Conservation (phyloP, 2,888 invertebrate species). For the Nephrocerus scutellatus region DNA sequence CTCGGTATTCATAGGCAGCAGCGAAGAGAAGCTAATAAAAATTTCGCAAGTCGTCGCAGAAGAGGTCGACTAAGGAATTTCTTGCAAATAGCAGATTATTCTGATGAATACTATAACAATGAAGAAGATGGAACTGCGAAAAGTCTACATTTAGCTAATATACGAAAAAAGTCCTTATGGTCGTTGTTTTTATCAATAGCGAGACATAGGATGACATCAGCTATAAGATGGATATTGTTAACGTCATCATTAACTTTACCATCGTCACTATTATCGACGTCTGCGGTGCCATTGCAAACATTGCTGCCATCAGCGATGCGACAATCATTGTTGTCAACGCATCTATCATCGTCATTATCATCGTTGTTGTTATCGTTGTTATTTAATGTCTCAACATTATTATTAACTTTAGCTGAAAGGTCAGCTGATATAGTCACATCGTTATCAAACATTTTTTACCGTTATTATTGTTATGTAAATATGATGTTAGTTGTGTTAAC, state of each 20-base stretch:
- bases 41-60: constrained; percentile 44
- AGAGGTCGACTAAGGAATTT: constrained; percentile 47
- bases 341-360: constrained; percentile 29
- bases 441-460: constrained; percentile 28
- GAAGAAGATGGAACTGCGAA: background rate
- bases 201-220: too few species aligned
- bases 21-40: constrained; percentile 18
- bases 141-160: background rate
- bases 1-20: constrained; percentile 6
- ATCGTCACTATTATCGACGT: constrained; percentile 3
- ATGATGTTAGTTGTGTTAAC: too few species aligned
- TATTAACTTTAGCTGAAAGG: background rate
- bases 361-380: constrained; percentile 33
- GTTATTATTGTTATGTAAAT: constrained; percentile 25
- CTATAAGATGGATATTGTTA: constrained; percentile 29
- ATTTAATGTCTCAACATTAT: constrained; percentile 3
- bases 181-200: constrained; percentile 23
- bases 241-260: constrained; percentile 21
- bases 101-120: constrained; percentile 12
- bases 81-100: too few species aligned
- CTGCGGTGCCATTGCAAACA: constrained; percentile 1
- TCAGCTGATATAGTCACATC: too few species aligned
- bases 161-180: too few species aligned
- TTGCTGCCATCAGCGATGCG: constrained; percentile 4
- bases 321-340: constrained; percentile 17